Base-by-base conservation (phyloP, 2,888 invertebrate species). In the Leptinotarsa rubiginosa region DNA sequence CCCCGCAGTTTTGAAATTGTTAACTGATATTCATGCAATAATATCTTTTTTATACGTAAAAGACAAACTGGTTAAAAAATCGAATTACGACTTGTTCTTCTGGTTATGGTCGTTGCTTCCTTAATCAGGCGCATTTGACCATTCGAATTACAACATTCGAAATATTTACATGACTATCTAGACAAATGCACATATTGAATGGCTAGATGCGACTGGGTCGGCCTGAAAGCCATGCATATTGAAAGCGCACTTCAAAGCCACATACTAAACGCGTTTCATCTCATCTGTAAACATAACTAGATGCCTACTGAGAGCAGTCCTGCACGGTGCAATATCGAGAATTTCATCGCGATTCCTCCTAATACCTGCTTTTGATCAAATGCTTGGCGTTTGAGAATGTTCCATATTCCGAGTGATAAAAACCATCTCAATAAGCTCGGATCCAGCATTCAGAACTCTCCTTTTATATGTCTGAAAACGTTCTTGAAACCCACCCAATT, bases 341-440 rank as follows among this genome's bases (percentile, higher is more conserved):
- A 49, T 74, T 74, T 70, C 74, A 74, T 74, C 69, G 69, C 70
- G 41, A 74, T 59, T 70, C 31, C 62, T 62, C 41, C 67, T 56
- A 70, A 67, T 74, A 67, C 67, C 62, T 70, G 74, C 52, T 50
- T 62, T 70, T 67, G 70, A 70, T 74, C 74, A 74, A 74, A 74
- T 67, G 67, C 70, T 74, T 66, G 65, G 69, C 65, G 62, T 70
- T 65, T 70, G 52, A 67, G 70, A 59, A 74, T 70, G 62, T 70
- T 74, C 67, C 70, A 74, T 67, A 74, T 74, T 74, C 70, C 66
- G 67, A 31, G 70, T 70, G 74, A 74, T 74, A 74, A 74, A 74
- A 74, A 74, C 70, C 74, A 41, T 52, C 41, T 70, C 74, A 74
- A 70, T 74, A 67, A 74, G 70, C 70, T 62, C 59, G 74, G 74